A percentile compares a stretch with the other conserved stretches of the same genome.
Evolutionary conservation across 1,140 invertebrate species (phyloP).

Genomic region (Wiebesia pumilae): DNA sequence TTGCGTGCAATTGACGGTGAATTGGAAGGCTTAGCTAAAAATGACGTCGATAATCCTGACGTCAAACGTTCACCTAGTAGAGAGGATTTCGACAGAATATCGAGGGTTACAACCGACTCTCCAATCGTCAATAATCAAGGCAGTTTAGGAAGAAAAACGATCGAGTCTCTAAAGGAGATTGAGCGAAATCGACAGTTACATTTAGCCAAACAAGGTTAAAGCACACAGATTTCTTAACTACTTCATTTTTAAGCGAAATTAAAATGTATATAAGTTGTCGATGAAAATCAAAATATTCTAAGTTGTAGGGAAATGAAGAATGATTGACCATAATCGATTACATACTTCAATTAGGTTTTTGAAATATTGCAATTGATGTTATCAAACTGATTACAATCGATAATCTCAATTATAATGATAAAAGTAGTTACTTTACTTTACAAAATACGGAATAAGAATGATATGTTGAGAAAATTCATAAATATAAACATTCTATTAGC

Average conservation of each 20-base stretch:
- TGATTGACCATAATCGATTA: too few species aligned
- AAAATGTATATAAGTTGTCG: neutral
- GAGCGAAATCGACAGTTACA: conserved; percentile 90
- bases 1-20: conserved; percentile 79
- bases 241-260: neutral
- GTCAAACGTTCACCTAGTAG: conserved; percentile 82
- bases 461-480: too few species aligned
- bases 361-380: neutral
- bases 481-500: neutral
- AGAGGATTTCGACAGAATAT: conserved; percentile 91
- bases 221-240: neutral
- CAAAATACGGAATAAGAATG: too few species aligned
- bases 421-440: too few species aligned
- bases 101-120: conserved; percentile 87
- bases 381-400: too few species aligned
- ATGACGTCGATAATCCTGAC: conserved; percentile 74
- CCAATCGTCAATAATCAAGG: conserved; percentile 82
- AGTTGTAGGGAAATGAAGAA: too few species aligned
- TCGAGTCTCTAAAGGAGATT: conserved; percentile 91
- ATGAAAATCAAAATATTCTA: too few species aligned
- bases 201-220: conserved; percentile 90
- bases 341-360: too few species aligned
- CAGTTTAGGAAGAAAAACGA: conserved; percentile 86
- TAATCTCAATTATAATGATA: too few species aligned
- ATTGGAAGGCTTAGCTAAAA: conserved; percentile 76